Base-by-base conservation (phyloP, 2,797 vertebrate genomes). In the Eulemur coronatus region DNA sequence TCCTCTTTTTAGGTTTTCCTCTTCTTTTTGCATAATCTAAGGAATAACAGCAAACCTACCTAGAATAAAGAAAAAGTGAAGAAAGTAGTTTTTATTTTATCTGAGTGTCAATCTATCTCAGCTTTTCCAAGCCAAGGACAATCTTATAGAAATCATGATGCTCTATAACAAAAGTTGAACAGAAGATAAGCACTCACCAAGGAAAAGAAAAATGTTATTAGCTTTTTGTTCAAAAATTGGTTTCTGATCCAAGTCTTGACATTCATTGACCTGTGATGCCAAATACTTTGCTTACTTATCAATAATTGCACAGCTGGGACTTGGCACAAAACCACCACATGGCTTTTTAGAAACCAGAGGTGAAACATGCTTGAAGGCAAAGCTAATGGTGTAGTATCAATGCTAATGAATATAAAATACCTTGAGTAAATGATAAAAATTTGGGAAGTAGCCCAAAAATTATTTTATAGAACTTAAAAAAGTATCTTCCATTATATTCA, bases 341-440 rank as follows among this genome's bases (percentile, higher is more conserved):
- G 11, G 8, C 52, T 69, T 76, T 95, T 92, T 91, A 90, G 92
- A 95, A 92, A 73, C 50, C 57, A 94, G 81, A 86, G 95, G 81
- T 35, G 59, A 96, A 89, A 38, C 41, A 15, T 28, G 15, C 48
- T 28, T 75, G 72, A 84, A 88, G 82, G 80, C 35, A 78, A 69
- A 73, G n/a, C 79, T 79, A 52, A 65, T 75, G n/a, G 48, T 50
- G 6, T 84, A 52, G 59, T 15, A n/a, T 55, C 50, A 70, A 80
- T 73, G 17, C 28, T 84, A 79, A 72, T 46, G 69, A 24, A 41
- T 91, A 65, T 46, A 75, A 82, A 97, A 89, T 80, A 41, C 67
- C 61, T 48, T 61, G 76, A 91, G 61, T 50, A 35, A 28, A 20
- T 41, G 59, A 91, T 79, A 61, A 76, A 69, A 65, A 10, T 33